Conservation (phyloP, 2,113 vertebrate genomes). For the Eclectus roratus region DNA sequence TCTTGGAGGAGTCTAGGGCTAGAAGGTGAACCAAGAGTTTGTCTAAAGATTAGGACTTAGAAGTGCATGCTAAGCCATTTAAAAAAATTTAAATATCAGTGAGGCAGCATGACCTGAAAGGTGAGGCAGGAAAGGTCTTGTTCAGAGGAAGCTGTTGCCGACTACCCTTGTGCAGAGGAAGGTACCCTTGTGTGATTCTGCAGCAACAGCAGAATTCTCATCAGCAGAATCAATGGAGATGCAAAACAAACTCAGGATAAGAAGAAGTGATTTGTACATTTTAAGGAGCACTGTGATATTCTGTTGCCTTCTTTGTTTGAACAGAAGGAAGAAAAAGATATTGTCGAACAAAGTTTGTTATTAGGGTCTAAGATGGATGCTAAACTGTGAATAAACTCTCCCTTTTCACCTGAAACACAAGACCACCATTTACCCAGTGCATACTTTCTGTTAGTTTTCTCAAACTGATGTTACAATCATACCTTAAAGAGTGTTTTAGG, state of each 20-base stretch:
- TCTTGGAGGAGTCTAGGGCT: conserved; percentile 54
- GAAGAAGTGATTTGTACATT: conserved; percentile 9
- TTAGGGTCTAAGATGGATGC: background rate
- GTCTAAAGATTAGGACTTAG: conserved; percentile 44
- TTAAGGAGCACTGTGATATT: background rate
- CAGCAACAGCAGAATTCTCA: conserved; percentile 40
- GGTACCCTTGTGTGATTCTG: conserved; percentile 55
- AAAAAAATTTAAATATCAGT: conserved; percentile 58
- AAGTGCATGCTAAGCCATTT: conserved; percentile 63
- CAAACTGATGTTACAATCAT: background rate
- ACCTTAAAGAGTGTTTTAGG: background rate
- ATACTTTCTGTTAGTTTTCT: background rate
- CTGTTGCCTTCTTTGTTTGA: background rate
- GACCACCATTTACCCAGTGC: background rate
- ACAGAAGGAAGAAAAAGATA: background rate
- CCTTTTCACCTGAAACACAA: background rate
- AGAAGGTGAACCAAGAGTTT: conserved; percentile 58
- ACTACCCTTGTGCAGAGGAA: conserved; percentile 8
- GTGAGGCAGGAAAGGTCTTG: conserved; percentile 60
- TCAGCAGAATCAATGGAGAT: conserved; percentile 30
- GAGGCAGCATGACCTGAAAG: conserved; percentile 34
- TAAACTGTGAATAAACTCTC: background rate
- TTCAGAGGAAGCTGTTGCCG: background rate
- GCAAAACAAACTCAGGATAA: conserved; percentile 17
- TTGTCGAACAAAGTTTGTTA: background rate